Conservation (phyloP, 2,797 vertebrate species). For the Dallia pectoralis region DNA sequence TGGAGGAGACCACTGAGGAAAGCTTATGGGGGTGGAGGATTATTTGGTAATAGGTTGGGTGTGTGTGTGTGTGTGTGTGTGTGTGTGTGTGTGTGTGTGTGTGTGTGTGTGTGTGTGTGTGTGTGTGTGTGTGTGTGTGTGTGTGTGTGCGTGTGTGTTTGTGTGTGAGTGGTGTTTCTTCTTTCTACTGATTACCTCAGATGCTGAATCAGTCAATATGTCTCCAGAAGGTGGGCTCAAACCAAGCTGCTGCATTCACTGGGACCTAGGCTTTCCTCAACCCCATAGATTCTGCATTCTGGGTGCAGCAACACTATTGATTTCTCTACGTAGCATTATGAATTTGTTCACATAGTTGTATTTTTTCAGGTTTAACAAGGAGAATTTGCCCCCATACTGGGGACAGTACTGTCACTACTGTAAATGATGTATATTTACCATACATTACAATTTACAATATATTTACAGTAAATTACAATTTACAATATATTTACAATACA, state of each 20-base stretch:
- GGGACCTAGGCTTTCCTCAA: slow-evolving; percentile 10
- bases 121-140: too few relatives aligned
- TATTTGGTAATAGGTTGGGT: neutral
- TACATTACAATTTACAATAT: neutral
- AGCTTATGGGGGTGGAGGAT: neutral
- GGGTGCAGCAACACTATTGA: slow-evolving; percentile 51
- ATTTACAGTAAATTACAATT: too few relatives aligned
- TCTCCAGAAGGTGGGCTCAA: slow-evolving; percentile 21
- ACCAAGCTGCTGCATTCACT: slow-evolving; percentile 32
- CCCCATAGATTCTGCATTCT: slow-evolving; percentile 38
- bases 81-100: neutral
- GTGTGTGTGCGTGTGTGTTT: neutral
- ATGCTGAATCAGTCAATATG: slow-evolving; percentile 25
- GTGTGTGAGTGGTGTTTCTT: too few relatives aligned
- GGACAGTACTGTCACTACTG: slow-evolving; percentile 22
- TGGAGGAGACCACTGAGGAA: neutral
- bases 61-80: slow-evolving; percentile 1
- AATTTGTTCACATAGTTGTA: slow-evolving; percentile 48
- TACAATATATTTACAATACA: neutral
- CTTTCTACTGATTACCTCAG: slow-evolving; percentile 33
- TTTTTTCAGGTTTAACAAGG: slow-evolving; percentile 38
- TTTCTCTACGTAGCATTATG: slow-evolving; percentile 45
- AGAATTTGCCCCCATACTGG: slow-evolving; percentile 27
- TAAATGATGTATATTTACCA: neutral
- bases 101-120: too few relatives aligned